Percentiles rank a stretch among this genome's conserved stretches.
Evolutionary conservation across 1,140 invertebrate genomes (phyloP).

Genomic region (Gryllus bimaculatus): DNA sequence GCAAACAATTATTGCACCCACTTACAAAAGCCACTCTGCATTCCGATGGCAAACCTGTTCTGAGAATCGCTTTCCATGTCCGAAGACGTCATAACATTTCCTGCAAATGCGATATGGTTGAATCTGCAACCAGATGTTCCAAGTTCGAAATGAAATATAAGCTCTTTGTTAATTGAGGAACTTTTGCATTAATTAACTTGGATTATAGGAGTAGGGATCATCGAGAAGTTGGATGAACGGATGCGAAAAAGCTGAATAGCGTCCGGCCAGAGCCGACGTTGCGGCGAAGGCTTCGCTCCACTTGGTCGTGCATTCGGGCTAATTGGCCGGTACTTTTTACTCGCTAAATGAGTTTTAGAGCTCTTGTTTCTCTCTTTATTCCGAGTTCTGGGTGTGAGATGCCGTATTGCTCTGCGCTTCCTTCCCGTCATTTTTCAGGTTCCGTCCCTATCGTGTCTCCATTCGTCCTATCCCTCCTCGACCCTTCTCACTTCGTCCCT

Average conservation of each 20-base stretch:
- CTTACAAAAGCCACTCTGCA: too few species aligned
- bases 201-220: not conserved
- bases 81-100: not conserved
- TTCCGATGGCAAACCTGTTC: not conserved
- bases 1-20: too few species aligned
- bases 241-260: not conserved
- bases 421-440: too few species aligned
- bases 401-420: too few species aligned
- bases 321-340: not conserved
- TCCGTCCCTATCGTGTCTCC: too few species aligned
- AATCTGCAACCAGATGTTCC: not conserved
- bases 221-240: not conserved
- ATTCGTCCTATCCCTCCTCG: too few species aligned
- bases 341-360: not conserved
- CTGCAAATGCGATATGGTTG: not conserved
- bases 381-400: too few species aligned
- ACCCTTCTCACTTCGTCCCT: too few species aligned
- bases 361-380: not conserved
- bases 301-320: not conserved
- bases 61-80: not conserved
- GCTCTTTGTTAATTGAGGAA: not conserved
- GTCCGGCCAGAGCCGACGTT: not conserved
- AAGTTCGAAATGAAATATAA: not conserved
- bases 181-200: conserved; percentile 5
- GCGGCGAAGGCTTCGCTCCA: not conserved